phyloP scores from a whole-genome alignment of 2,888 invertebrate genomes.

The Chrysolina oricalcia region DNA sequence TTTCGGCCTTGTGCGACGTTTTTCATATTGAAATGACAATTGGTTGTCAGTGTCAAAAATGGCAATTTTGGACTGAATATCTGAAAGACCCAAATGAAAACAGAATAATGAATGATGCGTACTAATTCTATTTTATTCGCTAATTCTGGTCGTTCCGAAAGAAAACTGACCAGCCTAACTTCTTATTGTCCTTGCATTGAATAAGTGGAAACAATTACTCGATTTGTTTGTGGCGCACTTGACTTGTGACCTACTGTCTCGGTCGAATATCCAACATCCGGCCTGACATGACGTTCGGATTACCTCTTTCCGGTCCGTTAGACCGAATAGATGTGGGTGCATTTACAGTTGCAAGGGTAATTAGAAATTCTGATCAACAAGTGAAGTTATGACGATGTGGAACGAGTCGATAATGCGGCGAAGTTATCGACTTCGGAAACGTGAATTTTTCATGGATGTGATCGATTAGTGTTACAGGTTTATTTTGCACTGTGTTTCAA shows the following conservation, averaged over 20 bases:
- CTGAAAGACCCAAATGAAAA: too few species aligned
- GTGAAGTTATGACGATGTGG: constrained; percentile 15
- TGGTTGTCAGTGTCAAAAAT: too few species aligned
- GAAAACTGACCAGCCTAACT: not conserved
- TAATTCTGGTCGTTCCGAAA: too few species aligned
- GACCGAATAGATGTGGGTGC: constrained; percentile 14
- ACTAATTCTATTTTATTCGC: too few species aligned
- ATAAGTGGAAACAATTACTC: not conserved
- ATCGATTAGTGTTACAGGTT: too few species aligned
- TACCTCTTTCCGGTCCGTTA: constrained; percentile 16
- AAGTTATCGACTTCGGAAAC: not conserved
- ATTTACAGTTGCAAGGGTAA: constrained; percentile 20
- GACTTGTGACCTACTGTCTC: constrained; percentile 3
- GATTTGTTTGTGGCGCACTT: not conserved
- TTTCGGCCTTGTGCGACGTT: too few species aligned
- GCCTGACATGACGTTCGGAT: not conserved
- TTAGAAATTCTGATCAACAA: constrained; percentile 28
- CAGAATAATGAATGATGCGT: too few species aligned
- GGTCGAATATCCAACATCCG: constrained; percentile 6
- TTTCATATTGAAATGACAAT: too few species aligned
- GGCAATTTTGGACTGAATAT: too few species aligned
- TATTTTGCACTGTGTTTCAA: too few species aligned
- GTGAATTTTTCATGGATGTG: not conserved
- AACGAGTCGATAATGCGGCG: constrained; percentile 5
- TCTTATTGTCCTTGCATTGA: not conserved